A percentile compares a stretch with the other conserved stretches of the same genome.
phyloP scores from a whole-genome alignment of 2,113 vertebrate species.

The Eudyptes chrysolophus region DNA sequence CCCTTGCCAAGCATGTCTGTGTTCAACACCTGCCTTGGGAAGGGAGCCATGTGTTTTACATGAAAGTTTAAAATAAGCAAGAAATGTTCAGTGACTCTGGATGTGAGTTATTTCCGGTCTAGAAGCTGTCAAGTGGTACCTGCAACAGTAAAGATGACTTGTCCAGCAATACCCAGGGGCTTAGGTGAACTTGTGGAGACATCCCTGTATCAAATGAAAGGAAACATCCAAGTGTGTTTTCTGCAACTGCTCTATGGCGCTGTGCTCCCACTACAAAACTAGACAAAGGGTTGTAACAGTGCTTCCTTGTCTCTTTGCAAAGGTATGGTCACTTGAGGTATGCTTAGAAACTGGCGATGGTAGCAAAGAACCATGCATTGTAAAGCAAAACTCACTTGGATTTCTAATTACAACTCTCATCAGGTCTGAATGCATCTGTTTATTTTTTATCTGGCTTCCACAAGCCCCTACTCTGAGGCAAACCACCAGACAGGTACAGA shows the following conservation, averaged over 20 bases:
- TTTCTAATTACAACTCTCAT: no score
- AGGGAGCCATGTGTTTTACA: no score
- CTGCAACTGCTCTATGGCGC: background rate
- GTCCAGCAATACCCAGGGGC: background rate
- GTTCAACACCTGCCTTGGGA: no score
- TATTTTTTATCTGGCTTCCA: no score
- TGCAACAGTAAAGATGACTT: background rate
- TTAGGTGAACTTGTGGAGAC: background rate
- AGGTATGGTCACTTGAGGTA: background rate
- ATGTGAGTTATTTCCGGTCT: no score
- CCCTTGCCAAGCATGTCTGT: no score
- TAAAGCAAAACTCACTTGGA: background rate
- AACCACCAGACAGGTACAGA: no score
- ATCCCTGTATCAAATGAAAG: background rate
- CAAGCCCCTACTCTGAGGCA: no score
- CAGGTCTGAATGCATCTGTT: no score
- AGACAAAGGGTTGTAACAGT: background rate
- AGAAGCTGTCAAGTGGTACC: background rate
- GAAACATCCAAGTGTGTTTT: background rate
- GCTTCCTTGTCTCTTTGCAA: background rate
- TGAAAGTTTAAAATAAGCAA: no score
- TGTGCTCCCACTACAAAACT: background rate
- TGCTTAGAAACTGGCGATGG: background rate
- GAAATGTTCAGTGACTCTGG: no score
- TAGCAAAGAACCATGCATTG: background rate